These are phyloP conservation scores for Penaeus chinensis DNA, from an alignment of 1,140 invertebrate species.

Conservation along the genomic window DNA sequence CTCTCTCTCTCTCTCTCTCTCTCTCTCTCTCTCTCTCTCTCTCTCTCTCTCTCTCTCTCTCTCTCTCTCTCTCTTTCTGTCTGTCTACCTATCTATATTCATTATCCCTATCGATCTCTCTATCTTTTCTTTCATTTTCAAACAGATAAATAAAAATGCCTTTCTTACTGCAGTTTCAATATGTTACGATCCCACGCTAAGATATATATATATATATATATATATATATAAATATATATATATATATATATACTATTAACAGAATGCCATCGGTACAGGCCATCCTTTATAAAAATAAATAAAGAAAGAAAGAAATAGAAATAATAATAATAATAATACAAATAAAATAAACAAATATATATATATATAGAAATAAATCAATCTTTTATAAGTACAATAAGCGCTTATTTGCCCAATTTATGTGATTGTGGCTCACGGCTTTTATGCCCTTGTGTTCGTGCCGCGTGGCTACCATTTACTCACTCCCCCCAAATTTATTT, in stretches of 20 bases:
- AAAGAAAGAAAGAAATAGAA: background rate
- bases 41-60: slow-evolving; percentile 42
- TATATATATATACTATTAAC: background rate
- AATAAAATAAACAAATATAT: background rate
- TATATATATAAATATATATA: no score
- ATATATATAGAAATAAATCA: background rate
- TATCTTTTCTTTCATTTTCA: background rate
- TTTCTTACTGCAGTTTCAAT: no score
- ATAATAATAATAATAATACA: background rate
- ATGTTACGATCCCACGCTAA: no score
- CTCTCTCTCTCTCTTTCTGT: background rate
- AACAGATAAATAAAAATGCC: background rate
- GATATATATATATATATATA: no score
- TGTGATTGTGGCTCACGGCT: no score
- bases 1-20: background rate
- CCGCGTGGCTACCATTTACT: no score
- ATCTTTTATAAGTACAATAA: no score
- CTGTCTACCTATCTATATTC: background rate
- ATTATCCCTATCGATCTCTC: background rate
- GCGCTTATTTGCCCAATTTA: no score
- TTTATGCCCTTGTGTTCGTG: no score
- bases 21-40: slow-evolving; percentile 22
- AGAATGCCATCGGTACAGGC: background rate
- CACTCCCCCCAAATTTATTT: no score
- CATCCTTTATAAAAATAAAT: background rate